A percentile compares a stretch with the other conserved stretches of the same genome.
Conservation (phyloP, 35 echinoderm and acorn worm genomes). For the Apostichopus japonicus region DNA sequence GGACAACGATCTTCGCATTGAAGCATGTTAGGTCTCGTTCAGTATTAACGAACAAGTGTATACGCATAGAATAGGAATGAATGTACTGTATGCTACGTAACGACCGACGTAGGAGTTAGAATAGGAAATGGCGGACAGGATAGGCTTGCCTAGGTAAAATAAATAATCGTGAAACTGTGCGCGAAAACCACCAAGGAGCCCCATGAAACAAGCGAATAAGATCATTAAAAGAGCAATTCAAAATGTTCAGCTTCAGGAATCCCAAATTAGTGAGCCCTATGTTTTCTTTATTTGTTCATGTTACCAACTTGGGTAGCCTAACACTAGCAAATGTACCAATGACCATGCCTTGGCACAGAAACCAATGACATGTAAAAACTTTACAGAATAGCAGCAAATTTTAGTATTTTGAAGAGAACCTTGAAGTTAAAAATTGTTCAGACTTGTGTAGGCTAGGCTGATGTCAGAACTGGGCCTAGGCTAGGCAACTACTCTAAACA, state of each 20-base stretch:
- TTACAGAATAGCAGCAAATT: no score
- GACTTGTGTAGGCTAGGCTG: no score
- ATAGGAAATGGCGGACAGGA: slow-evolving; percentile 39
- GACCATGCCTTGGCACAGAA: slow-evolving; percentile 12
- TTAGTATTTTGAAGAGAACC: no score
- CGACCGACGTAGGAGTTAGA: slow-evolving; percentile 5
- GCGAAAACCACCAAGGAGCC: no score
- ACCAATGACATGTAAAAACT: neutral
- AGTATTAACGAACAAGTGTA: neutral
- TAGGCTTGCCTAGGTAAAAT: neutral
- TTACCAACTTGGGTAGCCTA: neutral
- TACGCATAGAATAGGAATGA: neutral
- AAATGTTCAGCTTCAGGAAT: no score
- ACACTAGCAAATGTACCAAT: slow-evolving; percentile 14
- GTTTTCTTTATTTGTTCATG: no score
- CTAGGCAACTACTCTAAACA: no score
- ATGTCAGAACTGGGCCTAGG: no score
- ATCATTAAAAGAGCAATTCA: no score
- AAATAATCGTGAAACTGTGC: neutral
- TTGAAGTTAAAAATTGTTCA: no score
- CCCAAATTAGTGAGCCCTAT: no score
- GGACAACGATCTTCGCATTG: neutral
- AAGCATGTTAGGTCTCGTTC: slow-evolving; percentile 29
- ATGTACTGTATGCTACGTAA: neutral
- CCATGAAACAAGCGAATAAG: no score